Evolutionary conservation across 2,113 vertebrate genomes (phyloP), one percentile per base, ranked within the genome.

Genomic region (Porphyrio hochstetteri): DNA sequence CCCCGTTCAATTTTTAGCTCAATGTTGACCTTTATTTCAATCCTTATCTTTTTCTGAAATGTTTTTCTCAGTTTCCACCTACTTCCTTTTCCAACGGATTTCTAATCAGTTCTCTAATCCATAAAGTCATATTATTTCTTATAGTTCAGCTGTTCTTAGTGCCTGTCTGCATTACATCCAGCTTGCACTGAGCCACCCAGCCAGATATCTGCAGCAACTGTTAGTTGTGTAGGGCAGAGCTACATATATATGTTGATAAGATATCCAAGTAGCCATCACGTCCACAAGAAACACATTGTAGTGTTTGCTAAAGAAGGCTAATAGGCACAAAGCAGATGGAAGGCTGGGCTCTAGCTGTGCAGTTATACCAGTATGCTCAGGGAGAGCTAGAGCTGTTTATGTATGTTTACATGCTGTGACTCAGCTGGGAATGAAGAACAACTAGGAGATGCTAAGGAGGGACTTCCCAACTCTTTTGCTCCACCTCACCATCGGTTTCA

Each of bases 201-300:
- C 24, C 53, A n/a, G 13, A 9, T 2, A 31, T 8, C 21, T 52
- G 38, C 4, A 4, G 50, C 28, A 28, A 14, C 17, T 36, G 3
- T 35, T 36, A 40, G 21, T 17, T 40, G 15, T 17, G 69, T 35
- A 56, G 29, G 35, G 33, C 33, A 75, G 56, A 82, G 23, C 14
- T 59, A 31, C 0, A 0, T 10, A 28, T 31, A 16, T 2, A 27
- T 8, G 46, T 44, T 64, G 50, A 42, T 28, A 44, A 5, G 8
- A 46, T 23, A 68, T 36, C 59, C 31, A 57, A 50, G 40, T 1
- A 60, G 53, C 53, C 50, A 7, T 53, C 55, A 56, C 5, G 4
- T 29, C 20, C 40, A 71, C 35, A 72, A 10, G 4, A 23, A 14
- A 63, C 81, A 35, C 53, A 38, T 27, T 17, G 23, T 12, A 23